Evolutionary conservation across 2,113 vertebrate species (phyloP).

Genomic region (Turdus rufiventris): DNA sequence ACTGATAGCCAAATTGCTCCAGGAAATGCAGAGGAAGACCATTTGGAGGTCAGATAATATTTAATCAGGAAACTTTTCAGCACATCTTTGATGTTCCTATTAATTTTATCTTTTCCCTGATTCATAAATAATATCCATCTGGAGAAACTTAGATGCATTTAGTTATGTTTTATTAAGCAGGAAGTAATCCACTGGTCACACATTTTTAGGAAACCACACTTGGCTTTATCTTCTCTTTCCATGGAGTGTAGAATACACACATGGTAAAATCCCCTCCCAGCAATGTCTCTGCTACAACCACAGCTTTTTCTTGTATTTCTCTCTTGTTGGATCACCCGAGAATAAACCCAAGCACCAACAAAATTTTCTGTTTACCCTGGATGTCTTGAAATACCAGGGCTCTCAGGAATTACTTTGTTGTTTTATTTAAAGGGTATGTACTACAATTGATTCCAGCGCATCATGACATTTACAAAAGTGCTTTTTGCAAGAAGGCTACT

Average conservation of each 20-base stretch:
- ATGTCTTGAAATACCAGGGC: conserved; percentile 54
- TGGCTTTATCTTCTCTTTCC: not conserved
- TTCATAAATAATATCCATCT: conserved; percentile 45
- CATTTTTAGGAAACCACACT: conserved; percentile 26
- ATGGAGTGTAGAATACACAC: not conserved
- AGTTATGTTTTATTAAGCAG: conserved; percentile 24
- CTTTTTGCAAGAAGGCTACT: conserved; percentile 4
- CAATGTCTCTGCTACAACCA: not conserved
- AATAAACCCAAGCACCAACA: conserved; percentile 25
- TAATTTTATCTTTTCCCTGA: conserved; percentile 7
- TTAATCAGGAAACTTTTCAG: conserved; percentile 44
- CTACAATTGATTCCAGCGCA: conserved; percentile 30
- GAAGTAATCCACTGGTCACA: conserved; percentile 32
- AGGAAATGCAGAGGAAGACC: conserved; percentile 47
- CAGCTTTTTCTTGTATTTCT: not conserved
- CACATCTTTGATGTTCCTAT: conserved; percentile 19
- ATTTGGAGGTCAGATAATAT: conserved; percentile 19
- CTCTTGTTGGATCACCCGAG: not conserved
- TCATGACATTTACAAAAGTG: conserved; percentile 58
- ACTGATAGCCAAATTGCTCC: conserved; percentile 10
- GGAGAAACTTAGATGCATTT: conserved; percentile 11
- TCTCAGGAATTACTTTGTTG: conserved; percentile 56
- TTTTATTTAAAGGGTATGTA: conserved; percentile 54
- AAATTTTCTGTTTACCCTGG: conserved; percentile 40
- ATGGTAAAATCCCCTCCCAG: not conserved